Evolutionary conservation across 2,113 vertebrate species (phyloP), one percentile per base, ranked within the genome.

Genomic region (Erythrocercus mccallii): DNA sequence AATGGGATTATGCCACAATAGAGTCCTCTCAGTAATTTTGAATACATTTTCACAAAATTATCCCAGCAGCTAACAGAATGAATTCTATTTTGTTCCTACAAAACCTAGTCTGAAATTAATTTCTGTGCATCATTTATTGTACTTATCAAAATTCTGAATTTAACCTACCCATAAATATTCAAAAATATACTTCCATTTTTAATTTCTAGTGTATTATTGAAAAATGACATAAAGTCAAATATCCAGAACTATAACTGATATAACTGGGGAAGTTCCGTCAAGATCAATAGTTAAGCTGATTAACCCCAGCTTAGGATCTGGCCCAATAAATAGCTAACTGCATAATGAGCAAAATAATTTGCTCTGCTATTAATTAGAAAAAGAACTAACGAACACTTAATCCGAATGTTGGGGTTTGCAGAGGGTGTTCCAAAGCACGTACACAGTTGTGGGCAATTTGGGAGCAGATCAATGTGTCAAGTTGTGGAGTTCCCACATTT

Each of bases 401-500:
- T 88, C 72, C 96, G 91, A 94, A 56, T 45, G 72, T 18, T 92
- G 91, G 80, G 54, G 19, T 64, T 93, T 95, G 56, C 68, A 68
- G 51, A 94, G 86, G 80, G 64, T 71, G 91, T 91, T 97, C 94
- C 95, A 96, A 88, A 86, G 91, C 96, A 97, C 92, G 80, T 95
- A 86, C 56, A 4, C 94, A 97, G 72, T 96, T 96, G 88, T 78
- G 88, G 72, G 83, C 86, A 92, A 96, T 95, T 74, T 94, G 77
- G 91, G 86, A 92, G 73, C 0, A 0, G 94, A 95, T 94, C 88
- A 95, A 44, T 60, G 80, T 92, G 88, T 95, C 88, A 95, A 92
- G 64, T 61, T 93, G 92, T 77, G 80, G 91, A 96, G 91, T 97
- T 95, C 94, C 91, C 94, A 96, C 94, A 97, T 97, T 96, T 96